A percentile compares a stretch with the other conserved stretches of the same genome.
phyloP scores from a whole-genome alignment of 23 tunicate genomes.

The Styela plicata region DNA sequence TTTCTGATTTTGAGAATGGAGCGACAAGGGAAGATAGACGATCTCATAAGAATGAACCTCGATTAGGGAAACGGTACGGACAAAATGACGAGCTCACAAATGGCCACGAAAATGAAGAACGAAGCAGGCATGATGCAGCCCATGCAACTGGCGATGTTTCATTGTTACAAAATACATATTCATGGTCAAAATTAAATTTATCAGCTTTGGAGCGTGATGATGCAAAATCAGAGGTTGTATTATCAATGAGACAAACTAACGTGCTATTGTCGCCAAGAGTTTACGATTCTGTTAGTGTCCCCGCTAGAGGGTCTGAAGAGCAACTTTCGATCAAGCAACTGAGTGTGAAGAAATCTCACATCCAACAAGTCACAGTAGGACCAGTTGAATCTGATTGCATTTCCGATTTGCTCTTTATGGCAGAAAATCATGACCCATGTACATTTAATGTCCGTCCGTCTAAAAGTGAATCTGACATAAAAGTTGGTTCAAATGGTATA shows the following conservation, averaged over 20 bases:
- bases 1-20: not conserved
- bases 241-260: not conserved
- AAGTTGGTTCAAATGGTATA: too few relatives aligned
- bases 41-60: not conserved
- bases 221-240: not conserved
- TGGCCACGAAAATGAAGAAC: not conserved
- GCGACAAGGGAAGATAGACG: not conserved
- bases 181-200: not conserved
- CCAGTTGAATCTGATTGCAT: not conserved
- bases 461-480: too few relatives aligned
- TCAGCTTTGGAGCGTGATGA: not conserved
- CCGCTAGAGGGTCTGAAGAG: not conserved
- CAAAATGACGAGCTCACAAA: not conserved
- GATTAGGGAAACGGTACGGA: not conserved
- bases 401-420: not conserved
- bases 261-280: not conserved
- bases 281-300: not conserved
- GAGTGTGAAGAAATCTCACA: not conserved
- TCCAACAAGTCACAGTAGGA: conserved; percentile 9
- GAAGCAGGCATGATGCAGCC: not conserved
- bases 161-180: not conserved
- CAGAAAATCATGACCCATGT: not conserved
- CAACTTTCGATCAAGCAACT: not conserved
- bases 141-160: not conserved
- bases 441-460: not conserved